phyloP scores from a whole-genome alignment of 2,113 vertebrate genomes.

The Poecile atricapillus region DNA sequence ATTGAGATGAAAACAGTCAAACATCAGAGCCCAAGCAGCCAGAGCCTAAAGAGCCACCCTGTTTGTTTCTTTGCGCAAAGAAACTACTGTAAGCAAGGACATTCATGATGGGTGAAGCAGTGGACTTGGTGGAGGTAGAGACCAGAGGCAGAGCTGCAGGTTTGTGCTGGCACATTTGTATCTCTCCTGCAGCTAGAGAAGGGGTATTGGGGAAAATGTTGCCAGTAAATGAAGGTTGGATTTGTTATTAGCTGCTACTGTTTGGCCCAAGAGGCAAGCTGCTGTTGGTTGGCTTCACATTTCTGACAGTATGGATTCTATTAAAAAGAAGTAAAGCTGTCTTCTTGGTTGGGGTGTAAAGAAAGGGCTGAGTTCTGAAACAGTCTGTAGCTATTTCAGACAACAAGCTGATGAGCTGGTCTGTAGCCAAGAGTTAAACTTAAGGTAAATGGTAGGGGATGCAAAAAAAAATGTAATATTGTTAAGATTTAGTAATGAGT shows the following conservation, averaged over 20 bases:
- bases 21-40: accelerated
- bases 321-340: background rate
- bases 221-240: background rate
- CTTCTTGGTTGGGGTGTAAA: background rate
- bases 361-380: background rate
- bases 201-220: background rate
- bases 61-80: background rate
- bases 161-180: background rate
- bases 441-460: background rate
- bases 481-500: background rate
- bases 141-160: background rate
- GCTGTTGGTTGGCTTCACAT: background rate
- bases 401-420: background rate
- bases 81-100: background rate
- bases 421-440: background rate
- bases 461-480: background rate
- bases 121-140: background rate
- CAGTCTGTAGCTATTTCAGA: background rate
- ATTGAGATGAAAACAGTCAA: background rate
- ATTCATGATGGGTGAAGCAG: background rate
- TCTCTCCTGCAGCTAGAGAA: background rate
- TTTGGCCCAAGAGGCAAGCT: background rate
- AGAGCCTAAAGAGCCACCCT: background rate
- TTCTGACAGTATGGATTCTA: background rate
- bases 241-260: background rate